Evolutionary conservation across 2,797 vertebrate genomes (phyloP), one percentile per base, ranked within the genome.

Genomic region (Loris lydekkerianus): DNA sequence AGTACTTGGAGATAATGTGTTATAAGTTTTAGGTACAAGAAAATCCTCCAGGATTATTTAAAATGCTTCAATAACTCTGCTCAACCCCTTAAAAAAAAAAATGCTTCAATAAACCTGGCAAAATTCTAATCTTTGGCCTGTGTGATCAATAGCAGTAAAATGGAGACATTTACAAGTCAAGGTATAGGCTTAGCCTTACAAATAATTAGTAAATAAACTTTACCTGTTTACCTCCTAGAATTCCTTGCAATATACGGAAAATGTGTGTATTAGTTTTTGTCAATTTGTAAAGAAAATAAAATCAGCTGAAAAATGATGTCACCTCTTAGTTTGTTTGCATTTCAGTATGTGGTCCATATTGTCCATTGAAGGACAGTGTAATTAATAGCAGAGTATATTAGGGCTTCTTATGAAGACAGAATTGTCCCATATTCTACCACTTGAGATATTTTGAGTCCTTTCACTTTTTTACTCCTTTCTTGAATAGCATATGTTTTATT

Each of bases 1-100:
- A 95, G 13, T 63, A 29, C 72, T 80, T 18, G 53, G 21, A 18
- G 20, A 69, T 77, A 92, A 81, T 61, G 69, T 63, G 4, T 58
- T 65, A 6, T 46, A 84, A 93, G 78, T 65, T 95, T 96, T 86
- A 60, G 60, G 31, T 92, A 25, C 11, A 89, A 58, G 81, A 65
- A 72, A 84, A 67, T 31, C 83, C 89, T 85, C 40, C 34, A 37
- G 17, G 49, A 20, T 85, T 86, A 34, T 70, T 37, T 83, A 61
- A 92, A 92, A 67, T 82, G 13, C 8, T 86, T 89, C 1, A 56
- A 2, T 91, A 77, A 90, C 34, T 34, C 34, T 34, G 34, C 34
- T 34, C 34, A 34, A 34, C 2, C 34, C 34, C 34, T 34, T 34
- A 34, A 34, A 34, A 34, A 34, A 34, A 34, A 61, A 92, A 92